phyloP scores from a whole-genome alignment of 2,888 invertebrate species.

The Drosophila robusta region DNA sequence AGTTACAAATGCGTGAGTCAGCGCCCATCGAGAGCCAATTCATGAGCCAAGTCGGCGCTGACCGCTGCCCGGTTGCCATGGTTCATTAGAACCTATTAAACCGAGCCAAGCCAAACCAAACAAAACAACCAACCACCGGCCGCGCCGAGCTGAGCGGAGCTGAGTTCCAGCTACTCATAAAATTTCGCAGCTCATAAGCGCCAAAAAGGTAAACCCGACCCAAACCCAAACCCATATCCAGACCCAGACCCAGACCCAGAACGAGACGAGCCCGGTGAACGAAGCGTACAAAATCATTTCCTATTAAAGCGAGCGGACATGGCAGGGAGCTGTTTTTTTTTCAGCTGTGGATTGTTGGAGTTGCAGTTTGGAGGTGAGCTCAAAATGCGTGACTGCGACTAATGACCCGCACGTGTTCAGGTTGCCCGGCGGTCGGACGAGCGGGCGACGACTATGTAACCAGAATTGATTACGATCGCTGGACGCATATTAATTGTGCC shows the following conservation, averaged over 20 bases:
- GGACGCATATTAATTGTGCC: slow-evolving; percentile 80
- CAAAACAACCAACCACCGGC: slow-evolving; percentile 7
- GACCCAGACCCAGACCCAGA: background rate
- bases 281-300: slow-evolving; percentile 79
- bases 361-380: slow-evolving; percentile 63
- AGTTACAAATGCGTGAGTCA: slow-evolving; percentile 34
- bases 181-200: slow-evolving; percentile 78
- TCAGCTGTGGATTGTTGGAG: slow-evolving; percentile 24
- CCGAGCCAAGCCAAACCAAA: slow-evolving; percentile 36
- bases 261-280: slow-evolving; percentile 58
- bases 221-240: slow-evolving; percentile 8
- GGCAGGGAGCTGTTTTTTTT: slow-evolving; percentile 33
- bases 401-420: slow-evolving; percentile 80
- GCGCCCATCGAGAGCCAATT: slow-evolving; percentile 21
- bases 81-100: slow-evolving; percentile 73
- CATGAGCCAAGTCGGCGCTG: slow-evolving; percentile 17
- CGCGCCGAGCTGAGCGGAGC: slow-evolving; percentile 3
- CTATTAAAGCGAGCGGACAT: slow-evolving; percentile 76
- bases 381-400: slow-evolving; percentile 83
- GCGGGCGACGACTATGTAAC: slow-evolving; percentile 48
- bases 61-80: slow-evolving; percentile 49
- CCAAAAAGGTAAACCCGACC: slow-evolving; percentile 54
- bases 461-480: slow-evolving; percentile 83
- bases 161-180: slow-evolving; percentile 74
- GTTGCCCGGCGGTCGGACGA: slow-evolving; percentile 39